phyloP scores from a whole-genome alignment of 2,797 vertebrate species.

The Hyperoplus immaculatus region DNA sequence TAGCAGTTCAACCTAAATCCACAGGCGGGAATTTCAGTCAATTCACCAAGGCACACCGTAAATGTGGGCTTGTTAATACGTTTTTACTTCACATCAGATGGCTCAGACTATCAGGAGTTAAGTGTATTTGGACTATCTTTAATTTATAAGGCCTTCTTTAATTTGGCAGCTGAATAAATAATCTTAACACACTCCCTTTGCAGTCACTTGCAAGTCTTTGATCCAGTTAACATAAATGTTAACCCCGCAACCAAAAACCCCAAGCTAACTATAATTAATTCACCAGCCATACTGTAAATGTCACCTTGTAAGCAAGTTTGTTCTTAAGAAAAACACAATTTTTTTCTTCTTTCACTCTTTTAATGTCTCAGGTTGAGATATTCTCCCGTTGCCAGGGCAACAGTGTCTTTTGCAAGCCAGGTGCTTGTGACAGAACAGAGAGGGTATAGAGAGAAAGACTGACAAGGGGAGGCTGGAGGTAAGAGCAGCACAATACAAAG shows the following conservation, averaged over 20 bases:
- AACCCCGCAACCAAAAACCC: constrained; percentile 58
- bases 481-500: constrained; percentile 59
- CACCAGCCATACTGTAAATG: constrained; percentile 61
- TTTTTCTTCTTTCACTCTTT: constrained; percentile 27
- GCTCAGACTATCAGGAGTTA: constrained; percentile 25
- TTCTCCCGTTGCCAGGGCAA: constrained; percentile 80
- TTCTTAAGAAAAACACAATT: constrained; percentile 45
- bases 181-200: constrained; percentile 39
- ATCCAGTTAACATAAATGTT: constrained; percentile 68
- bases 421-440: constrained; percentile 69
- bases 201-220: constrained; percentile 53
- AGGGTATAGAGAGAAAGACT: constrained; percentile 43
- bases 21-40: constrained; percentile 38
- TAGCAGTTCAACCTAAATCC: constrained; percentile 51
- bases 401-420: constrained; percentile 70
- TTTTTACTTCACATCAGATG: constrained; percentile 38
- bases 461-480: constrained; percentile 54
- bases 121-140: constrained; percentile 42
- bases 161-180: constrained; percentile 59
- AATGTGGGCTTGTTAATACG: constrained; percentile 44
- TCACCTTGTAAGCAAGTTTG: constrained; percentile 71
- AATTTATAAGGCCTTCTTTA: constrained; percentile 31
- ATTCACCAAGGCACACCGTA: constrained; percentile 29
- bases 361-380: constrained; percentile 68
- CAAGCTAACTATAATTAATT: constrained; percentile 61